Conservation (phyloP, 1,140 invertebrate species). For the Heterodera schachtii region DNA sequence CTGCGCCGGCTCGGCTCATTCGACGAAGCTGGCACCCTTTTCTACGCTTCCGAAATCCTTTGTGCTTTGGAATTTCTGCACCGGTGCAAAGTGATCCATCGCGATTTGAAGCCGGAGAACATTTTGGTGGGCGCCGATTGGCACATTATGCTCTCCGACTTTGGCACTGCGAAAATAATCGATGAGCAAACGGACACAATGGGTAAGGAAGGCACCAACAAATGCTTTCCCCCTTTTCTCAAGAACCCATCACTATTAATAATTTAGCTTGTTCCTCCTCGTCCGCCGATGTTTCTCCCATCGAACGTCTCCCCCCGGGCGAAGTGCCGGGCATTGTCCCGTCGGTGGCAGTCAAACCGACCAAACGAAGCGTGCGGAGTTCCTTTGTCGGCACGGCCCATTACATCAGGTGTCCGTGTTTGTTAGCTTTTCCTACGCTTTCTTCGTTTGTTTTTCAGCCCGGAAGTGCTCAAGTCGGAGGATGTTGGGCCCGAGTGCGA, state of each 20-base stretch:
- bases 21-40: constrained; percentile 82
- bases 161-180: constrained; percentile 80
- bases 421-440: not conserved
- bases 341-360: not conserved
- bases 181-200: not conserved
- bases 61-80: constrained; percentile 89
- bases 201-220: not conserved
- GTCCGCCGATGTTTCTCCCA: not conserved
- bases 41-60: constrained; percentile 91
- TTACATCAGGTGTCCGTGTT: constrained; percentile 80
- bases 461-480: constrained; percentile 66
- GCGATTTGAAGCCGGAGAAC: constrained; percentile 74
- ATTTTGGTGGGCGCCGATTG: constrained; percentile 82
- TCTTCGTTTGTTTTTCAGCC: constrained; percentile 54
- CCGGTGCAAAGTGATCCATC: constrained; percentile 84
- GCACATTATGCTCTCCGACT: constrained; percentile 95
- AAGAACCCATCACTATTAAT: too few species aligned
- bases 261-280: constrained; percentile 3
- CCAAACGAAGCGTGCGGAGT: constrained; percentile 67
- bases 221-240: too few species aligned
- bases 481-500: constrained; percentile 48
- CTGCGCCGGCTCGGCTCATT: constrained; percentile 88
- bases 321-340: constrained; percentile 4
- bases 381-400: constrained; percentile 99
- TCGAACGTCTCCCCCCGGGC: not conserved